These are phyloP conservation scores for Cheiracanthium punctorium DNA, from an alignment of 2,888 invertebrate genomes.

Conservation along the genomic window DNA sequence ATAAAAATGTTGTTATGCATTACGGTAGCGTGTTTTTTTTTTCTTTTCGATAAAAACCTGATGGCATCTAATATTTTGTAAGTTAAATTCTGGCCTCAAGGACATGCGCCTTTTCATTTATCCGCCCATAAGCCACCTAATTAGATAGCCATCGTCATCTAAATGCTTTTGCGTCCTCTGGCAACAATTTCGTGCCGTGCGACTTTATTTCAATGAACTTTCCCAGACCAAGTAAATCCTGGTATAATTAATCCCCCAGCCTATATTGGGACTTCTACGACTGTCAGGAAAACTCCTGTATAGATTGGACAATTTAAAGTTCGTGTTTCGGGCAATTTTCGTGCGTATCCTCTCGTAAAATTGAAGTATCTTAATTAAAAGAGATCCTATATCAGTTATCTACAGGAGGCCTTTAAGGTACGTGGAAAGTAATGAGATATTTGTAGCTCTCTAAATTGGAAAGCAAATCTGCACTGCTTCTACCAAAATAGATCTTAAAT, in stretches of 20 bases:
- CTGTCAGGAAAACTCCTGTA: background rate
- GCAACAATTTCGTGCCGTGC: background rate
- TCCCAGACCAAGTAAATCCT: slow-evolving; percentile 2
- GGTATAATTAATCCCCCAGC: background rate
- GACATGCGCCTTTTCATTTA: no score
- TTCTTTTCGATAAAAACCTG: no score
- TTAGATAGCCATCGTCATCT: no score
- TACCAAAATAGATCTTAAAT: no score
- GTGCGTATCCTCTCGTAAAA: background rate
- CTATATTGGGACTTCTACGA: background rate
- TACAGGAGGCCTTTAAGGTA: background rate
- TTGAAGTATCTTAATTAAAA: background rate
- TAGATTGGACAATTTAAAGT: background rate
- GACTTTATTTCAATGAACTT: background rate
- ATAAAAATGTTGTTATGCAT: no score
- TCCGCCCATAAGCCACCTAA: no score
- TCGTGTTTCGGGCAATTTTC: background rate
- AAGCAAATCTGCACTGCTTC: no score
- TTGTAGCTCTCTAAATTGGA: no score
- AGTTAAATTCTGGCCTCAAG: no score
- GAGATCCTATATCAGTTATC: background rate
- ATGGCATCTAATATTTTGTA: no score
- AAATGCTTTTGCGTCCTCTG: background rate
- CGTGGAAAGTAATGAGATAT: no score
- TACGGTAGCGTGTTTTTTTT: no score